phyloP scores from a whole-genome alignment of 2,888 invertebrate species.

The Vannuccia rotundouncinata region DNA sequence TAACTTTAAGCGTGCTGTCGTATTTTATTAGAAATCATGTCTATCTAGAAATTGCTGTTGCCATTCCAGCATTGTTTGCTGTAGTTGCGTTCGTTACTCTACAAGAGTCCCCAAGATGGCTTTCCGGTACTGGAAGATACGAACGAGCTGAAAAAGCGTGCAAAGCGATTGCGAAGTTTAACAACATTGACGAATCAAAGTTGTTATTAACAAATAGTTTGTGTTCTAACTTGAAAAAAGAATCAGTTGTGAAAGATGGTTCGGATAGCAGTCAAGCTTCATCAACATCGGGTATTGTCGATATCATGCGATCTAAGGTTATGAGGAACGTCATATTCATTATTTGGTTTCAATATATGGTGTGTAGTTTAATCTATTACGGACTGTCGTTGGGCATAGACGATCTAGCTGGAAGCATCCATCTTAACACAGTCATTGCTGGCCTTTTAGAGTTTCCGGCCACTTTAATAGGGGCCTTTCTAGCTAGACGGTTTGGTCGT shows the following conservation, averaged over 20 bases:
- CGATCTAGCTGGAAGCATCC: neutral
- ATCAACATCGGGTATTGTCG: neutral
- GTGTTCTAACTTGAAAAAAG: neutral
- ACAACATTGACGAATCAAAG: neutral
- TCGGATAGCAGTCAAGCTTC: neutral
- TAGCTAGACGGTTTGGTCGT: neutral
- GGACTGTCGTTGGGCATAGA: neutral
- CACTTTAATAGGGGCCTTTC: neutral
- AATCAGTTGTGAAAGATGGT: neutral
- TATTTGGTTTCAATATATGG: slow-evolving; percentile 12
- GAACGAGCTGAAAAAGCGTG: neutral
- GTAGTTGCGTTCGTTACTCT: neutral
- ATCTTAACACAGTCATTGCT: neutral
- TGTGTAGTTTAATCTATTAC: neutral
- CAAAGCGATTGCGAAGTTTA: neutral
- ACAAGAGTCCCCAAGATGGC: slow-evolving; percentile 12
- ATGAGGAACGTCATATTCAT: neutral
- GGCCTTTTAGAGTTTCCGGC: neutral
- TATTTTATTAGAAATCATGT: slow-evolving; percentile 10
- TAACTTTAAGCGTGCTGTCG: neutral
- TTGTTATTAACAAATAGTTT: neutral
- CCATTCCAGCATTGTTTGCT: neutral
- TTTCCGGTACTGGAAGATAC: neutral
- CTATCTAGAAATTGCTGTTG: neutral
- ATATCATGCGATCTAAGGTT: neutral